Percentiles rank a stretch among this genome's conserved stretches.
These are phyloP conservation scores for Macrocentrus cingulum DNA, from an alignment of 1,140 invertebrate genomes.

Conservation along the genomic window DNA sequence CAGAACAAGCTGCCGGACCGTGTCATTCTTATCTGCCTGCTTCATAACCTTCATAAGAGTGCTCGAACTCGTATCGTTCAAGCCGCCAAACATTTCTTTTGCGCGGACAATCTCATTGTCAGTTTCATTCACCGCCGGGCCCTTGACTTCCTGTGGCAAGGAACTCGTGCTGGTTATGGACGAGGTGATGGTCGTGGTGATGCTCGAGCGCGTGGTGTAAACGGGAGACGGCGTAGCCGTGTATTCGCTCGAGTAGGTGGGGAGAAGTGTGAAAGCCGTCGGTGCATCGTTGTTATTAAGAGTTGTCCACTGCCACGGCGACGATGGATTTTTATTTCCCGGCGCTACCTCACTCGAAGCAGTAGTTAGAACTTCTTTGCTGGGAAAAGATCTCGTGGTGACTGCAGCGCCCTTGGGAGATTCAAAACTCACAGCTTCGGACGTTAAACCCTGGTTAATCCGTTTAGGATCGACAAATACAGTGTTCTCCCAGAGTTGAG, in stretches of 20 bases:
- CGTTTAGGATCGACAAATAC: conserved; percentile 70
- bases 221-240: conserved; percentile 42
- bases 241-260: conserved; percentile 40
- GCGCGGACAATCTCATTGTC: conserved; percentile 65
- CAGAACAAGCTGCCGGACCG: conserved; percentile 72
- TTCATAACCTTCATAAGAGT: conserved; percentile 79
- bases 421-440: conserved; percentile 32
- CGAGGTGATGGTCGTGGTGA: conserved; percentile 45
- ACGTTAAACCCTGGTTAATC: conserved; percentile 68
- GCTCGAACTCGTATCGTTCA: conserved; percentile 73
- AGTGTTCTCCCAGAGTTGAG: conserved; percentile 66
- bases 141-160: conserved; percentile 24
- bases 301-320: conserved; percentile 45
- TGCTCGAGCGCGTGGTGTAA: conserved; percentile 41
- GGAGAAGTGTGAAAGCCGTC: conserved; percentile 50
- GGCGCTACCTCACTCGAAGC: conserved; percentile 35
- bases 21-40: conserved; percentile 74
- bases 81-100: conserved; percentile 71
- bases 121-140: conserved; percentile 38
- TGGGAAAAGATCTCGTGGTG: conserved; percentile 11
- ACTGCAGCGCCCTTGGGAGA: conserved; percentile 16
- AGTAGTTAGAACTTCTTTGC: conserved; percentile 27
- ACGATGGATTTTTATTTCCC: conserved; percentile 38
- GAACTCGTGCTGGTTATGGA: conserved; percentile 40
- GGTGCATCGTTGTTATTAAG: conserved; percentile 48